Conservation (phyloP, 2,113 vertebrate genomes). For the Oreotrochilus melanogaster region DNA sequence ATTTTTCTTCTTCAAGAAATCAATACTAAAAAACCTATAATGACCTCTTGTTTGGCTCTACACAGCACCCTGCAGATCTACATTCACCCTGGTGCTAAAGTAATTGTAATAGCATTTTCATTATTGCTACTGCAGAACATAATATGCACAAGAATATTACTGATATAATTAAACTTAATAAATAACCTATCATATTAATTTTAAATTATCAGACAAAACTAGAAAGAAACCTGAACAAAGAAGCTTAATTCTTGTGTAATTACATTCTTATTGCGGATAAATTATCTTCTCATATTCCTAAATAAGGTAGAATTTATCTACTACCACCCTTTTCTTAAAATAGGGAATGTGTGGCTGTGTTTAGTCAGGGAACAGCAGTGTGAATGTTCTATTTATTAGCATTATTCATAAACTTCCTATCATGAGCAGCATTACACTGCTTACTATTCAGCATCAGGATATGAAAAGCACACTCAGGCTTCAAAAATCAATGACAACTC, state of each 20-base stretch:
- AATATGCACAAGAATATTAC: neutral
- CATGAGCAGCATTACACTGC: conserved; percentile 46
- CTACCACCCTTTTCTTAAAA: conserved; percentile 18
- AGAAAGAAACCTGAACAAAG: neutral
- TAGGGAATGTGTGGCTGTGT: conserved; percentile 65
- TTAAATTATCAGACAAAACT: neutral
- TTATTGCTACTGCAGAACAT: neutral
- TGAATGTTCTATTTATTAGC: conserved; percentile 61
- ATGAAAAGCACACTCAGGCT: conserved; percentile 65
- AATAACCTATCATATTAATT: neutral
- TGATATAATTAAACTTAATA: neutral
- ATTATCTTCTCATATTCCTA: conserved; percentile 42
- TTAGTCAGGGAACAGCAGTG: conserved; percentile 30
- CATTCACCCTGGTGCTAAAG: neutral
- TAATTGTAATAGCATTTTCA: neutral
- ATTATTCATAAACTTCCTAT: conserved; percentile 75
- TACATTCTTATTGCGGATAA: neutral
- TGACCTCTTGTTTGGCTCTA: neutral
- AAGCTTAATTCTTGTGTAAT: neutral
- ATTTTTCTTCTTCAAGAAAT: neutral
- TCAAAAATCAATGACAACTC: conserved; percentile 79
- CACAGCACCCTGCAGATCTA: neutral
- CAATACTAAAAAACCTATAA: neutral
- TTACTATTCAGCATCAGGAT: conserved; percentile 62
- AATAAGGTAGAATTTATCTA: conserved; percentile 47